Evolutionary conservation across 2,888 invertebrate genomes (phyloP), one percentile per base, ranked within the genome.

Genomic region (Heliconius cydno): DNA sequence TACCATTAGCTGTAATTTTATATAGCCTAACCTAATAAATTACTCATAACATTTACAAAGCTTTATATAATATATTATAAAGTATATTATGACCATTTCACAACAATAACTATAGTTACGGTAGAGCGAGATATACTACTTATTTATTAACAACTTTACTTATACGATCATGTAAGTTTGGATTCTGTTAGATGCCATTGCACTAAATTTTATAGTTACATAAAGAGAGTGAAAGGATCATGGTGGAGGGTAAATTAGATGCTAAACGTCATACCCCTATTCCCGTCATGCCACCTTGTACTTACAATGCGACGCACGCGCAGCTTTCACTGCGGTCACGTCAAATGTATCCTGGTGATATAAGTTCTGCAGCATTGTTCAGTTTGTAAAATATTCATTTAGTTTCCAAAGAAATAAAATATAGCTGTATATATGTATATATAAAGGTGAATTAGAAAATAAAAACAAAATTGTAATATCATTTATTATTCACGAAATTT

Each of bases 161-260:
- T 15, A 68, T 38, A 13, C 25, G 6, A 22, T 41, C n/a, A n/a
- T 10, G 34, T 67, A 12, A 38, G 30, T 12, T 67, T n/a, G 34
- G 68, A 70, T 70, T 41, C n/a, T 41, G 38, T n/a, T 15, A 57
- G 52, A 76, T 34, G 10, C 52, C 15, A 63, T 28, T 71, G 70
- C 70, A 73, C 10, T 68, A 76, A n/a, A 38, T 71, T 65, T 63
- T 15, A 28, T 57, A 41, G 76, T 66, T 79, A 83, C 81, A 83
- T 34, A 83, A 84, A 88, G 88, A 91, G 86, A 94, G 94, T 94
- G 94, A 94, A 94, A 94, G 93, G 92, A 90, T 86, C 85, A 87
- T 86, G 84, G 88, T 90, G 90, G 88, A 90, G 88, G 89, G 86
- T 87, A 91, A 92, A 93, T 92, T 89, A 91, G 88, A 94, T 92